These are phyloP conservation scores for Perodicticus potto DNA, from an alignment of 2,797 vertebrate genomes.

Conservation along the genomic window DNA sequence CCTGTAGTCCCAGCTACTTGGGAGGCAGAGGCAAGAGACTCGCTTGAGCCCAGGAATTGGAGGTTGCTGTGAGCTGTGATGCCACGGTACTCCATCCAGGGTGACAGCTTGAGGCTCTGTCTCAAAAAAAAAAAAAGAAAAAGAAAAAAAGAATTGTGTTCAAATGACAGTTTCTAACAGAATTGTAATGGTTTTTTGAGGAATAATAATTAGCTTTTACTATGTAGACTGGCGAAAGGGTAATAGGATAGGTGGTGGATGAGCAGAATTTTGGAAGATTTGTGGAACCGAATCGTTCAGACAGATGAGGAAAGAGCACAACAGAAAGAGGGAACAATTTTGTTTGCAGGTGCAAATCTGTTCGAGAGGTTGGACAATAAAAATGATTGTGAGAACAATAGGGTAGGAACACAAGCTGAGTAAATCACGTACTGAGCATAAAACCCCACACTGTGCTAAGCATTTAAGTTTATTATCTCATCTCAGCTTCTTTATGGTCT, in stretches of 20 bases:
- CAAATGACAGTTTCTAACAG: neutral
- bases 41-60: no score
- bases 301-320: neutral
- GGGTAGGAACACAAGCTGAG: neutral
- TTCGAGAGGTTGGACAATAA: neutral
- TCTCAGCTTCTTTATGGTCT: slow-evolving; percentile 51
- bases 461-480: slow-evolving; percentile 26
- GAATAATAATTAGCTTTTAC: neutral
- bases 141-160: slow-evolving; percentile 8
- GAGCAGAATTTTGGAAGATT: neutral
- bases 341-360: neutral
- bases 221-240: neutral
- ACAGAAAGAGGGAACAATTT: neutral
- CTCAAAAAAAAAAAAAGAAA: no score
- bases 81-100: no score
- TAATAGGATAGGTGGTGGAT: neutral
- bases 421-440: neutral
- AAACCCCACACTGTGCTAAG: neutral
- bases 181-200: neutral
- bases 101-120: no score
- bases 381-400: neutral
- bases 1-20: no score
- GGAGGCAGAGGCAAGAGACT: no score
- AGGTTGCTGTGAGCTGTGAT: no score
- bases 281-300: neutral